These are phyloP conservation scores for Magallana angulata DNA, from an alignment of 1,140 invertebrate genomes.

Conservation along the genomic window DNA sequence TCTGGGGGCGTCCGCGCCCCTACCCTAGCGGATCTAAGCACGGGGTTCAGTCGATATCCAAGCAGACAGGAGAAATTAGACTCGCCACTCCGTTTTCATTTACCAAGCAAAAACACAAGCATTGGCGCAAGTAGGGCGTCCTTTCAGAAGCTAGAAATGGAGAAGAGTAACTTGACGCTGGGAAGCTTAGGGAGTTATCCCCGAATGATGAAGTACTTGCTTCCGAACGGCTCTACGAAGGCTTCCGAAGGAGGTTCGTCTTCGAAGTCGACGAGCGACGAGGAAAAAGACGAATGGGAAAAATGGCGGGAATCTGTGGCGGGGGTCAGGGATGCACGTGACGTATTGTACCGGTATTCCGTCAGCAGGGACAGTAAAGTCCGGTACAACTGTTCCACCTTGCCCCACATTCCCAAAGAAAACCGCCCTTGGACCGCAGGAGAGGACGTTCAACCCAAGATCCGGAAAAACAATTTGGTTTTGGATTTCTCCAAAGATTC, in stretches of 20 bases:
- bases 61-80: background rate
- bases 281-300: constrained; percentile 43
- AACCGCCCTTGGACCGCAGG: constrained; percentile 37
- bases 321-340: constrained; percentile 44
- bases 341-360: constrained; percentile 55
- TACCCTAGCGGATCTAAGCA: background rate
- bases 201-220: constrained; percentile 20
- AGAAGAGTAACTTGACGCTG: background rate
- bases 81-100: background rate
- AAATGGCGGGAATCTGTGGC: constrained; percentile 44
- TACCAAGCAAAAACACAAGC: constrained; percentile 6
- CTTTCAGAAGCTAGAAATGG: constrained; percentile 12
- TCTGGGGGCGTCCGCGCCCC: constrained; percentile 42
- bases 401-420: constrained; percentile 47
- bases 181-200: constrained; percentile 1
- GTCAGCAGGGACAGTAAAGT: constrained; percentile 37
- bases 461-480: constrained; percentile 44
- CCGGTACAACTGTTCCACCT: constrained; percentile 43
- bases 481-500: constrained; percentile 21
- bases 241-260: background rate
- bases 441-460: constrained; percentile 10
- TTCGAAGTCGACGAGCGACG: background rate
- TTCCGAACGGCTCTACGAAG: constrained; percentile 45
- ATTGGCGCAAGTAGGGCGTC: background rate
- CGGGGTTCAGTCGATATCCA: background rate